Evolutionary conservation across 2,797 vertebrate genomes (phyloP).

Genomic region (Esox masquinongy): DNA sequence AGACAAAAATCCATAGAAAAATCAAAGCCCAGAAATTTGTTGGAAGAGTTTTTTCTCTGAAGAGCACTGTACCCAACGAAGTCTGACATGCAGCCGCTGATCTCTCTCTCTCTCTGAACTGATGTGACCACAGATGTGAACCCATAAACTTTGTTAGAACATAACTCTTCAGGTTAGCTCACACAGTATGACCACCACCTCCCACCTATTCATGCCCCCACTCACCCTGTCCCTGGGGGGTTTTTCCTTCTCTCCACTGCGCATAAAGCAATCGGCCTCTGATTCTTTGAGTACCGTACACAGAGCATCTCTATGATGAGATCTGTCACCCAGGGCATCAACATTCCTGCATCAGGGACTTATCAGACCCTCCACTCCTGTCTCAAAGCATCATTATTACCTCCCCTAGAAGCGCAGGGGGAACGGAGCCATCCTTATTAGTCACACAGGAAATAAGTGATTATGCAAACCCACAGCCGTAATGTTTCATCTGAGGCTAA

Average conservation of each 20-base stretch:
- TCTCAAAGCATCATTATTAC: not conserved
- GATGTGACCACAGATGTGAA: not conserved
- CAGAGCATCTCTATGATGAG: not conserved
- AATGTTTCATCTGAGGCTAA: slow-evolving; percentile 8
- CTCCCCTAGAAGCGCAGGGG: not conserved
- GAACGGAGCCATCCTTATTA: not conserved
- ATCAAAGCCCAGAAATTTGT: not conserved
- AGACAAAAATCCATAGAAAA: too few species aligned
- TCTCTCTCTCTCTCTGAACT: not conserved
- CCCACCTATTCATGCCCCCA: not conserved
- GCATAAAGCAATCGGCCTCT: too few species aligned
- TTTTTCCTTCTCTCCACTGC: too few species aligned
- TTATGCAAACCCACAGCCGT: not conserved
- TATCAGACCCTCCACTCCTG: not conserved
- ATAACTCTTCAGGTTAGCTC: not conserved
- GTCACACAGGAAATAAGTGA: not conserved
- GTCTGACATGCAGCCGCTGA: not conserved
- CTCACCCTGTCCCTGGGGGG: not conserved
- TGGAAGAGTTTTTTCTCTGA: not conserved
- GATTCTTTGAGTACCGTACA: too few species aligned
- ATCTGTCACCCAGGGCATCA: slow-evolving; percentile 17
- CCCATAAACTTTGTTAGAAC: not conserved
- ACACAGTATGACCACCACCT: not conserved
- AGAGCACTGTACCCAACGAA: not conserved
- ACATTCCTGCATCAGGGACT: slow-evolving; percentile 15